Evolutionary conservation across 2,888 invertebrate genomes (phyloP).

Genomic region (Branchipolynoe longqiensis): DNA sequence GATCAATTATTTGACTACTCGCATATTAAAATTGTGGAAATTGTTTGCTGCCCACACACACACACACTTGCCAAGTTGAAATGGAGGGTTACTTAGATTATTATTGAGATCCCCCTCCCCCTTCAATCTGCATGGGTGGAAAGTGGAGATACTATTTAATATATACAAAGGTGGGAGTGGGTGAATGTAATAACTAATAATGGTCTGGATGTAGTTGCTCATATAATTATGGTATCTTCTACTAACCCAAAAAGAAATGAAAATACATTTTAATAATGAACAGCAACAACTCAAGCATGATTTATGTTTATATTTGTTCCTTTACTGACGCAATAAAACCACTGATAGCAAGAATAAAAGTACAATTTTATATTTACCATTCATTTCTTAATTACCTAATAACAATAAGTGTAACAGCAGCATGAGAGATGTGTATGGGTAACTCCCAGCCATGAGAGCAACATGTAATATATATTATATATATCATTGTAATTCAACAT

Average conservation of each 20-base stretch:
- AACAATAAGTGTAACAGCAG: background rate
- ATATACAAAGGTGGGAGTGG: background rate
- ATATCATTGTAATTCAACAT: no score
- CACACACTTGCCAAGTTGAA: no score
- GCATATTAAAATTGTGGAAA: no score
- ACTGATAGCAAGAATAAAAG: slow-evolving; percentile 48
- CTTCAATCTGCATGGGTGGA: background rate
- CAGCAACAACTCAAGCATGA: background rate
- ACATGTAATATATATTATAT: no score
- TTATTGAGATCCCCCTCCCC: no score
- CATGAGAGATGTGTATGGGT: background rate
- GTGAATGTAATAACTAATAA: background rate
- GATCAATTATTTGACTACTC: no score
- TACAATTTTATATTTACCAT: slow-evolving; percentile 45
- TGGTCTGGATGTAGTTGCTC: background rate
- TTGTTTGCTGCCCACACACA: no score
- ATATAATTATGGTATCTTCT: background rate
- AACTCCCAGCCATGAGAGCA: no score
- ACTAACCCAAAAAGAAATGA: background rate
- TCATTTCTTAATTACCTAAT: slow-evolving; percentile 40
- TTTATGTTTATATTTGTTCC: slow-evolving; percentile 14
- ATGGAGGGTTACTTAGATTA: no score
- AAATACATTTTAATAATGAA: background rate
- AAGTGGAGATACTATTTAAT: background rate
- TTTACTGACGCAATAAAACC: slow-evolving; percentile 32